Percentiles rank a stretch among this genome's conserved stretches.
Evolutionary conservation across 92 coral and sea anemone species (phyloP).

Genomic region (Galaxea fascicularis): DNA sequence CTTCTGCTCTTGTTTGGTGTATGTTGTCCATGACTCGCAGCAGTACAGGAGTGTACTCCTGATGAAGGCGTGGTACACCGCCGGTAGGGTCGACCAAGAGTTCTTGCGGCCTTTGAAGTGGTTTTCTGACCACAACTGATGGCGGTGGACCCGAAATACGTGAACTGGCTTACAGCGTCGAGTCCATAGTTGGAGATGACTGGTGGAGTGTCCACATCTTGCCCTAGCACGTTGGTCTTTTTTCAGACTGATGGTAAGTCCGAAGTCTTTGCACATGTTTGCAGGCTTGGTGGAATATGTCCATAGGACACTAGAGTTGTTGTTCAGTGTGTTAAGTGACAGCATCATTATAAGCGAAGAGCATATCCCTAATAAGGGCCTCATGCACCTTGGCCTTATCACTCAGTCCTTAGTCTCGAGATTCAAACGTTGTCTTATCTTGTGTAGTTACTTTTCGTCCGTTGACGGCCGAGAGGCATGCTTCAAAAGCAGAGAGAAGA

Average conservation of each 20-base stretch:
- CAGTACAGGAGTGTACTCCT: background rate
- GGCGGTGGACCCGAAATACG: constrained; percentile 27
- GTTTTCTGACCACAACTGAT: background rate
- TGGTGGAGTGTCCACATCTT: constrained; percentile 13
- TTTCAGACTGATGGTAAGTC: constrained; percentile 62
- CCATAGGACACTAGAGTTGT: constrained; percentile 46
- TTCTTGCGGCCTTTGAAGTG: background rate
- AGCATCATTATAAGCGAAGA: constrained; percentile 55
- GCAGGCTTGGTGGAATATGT: constrained; percentile 46
- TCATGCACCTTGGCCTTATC: constrained; percentile 43
- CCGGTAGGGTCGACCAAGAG: background rate
- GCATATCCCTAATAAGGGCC: constrained; percentile 45
- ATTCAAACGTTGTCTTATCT: constrained; percentile 9
- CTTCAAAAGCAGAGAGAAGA: constrained; percentile 32
- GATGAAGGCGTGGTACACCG: constrained; percentile 5
- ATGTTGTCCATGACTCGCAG: constrained; percentile 9
- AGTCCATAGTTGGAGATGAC: constrained; percentile 9
- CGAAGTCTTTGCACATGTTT: constrained; percentile 48
- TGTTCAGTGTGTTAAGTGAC: constrained; percentile 27
- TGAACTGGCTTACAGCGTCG: background rate
- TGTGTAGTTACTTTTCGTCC: constrained; percentile 38
- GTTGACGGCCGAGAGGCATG: constrained; percentile 1
- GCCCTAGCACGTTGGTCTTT: constrained; percentile 46
- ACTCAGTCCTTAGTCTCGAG: constrained; percentile 32
- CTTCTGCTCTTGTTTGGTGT: constrained; percentile 7